A percentile compares a stretch with the other conserved stretches of the same genome.
Evolutionary conservation across 2,113 vertebrate species (phyloP).

Genomic region (Paracanthobrama guichenoti): DNA sequence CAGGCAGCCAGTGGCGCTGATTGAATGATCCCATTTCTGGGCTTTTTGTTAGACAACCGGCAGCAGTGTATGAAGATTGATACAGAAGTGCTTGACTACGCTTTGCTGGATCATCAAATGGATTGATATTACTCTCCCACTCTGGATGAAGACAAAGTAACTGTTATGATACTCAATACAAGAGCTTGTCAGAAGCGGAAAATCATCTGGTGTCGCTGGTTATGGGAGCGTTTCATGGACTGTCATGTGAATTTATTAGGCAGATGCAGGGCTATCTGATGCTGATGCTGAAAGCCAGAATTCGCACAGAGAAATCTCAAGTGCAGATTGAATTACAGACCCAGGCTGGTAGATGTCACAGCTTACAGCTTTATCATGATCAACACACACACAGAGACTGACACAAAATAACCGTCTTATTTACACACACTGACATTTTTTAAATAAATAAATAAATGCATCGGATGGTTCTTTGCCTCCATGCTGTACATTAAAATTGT

Average conservation of each 20-base stretch:
- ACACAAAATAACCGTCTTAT: background rate
- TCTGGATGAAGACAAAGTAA: constrained; percentile 98
- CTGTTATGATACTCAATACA: constrained; percentile 99
- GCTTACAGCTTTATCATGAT: constrained; percentile 66
- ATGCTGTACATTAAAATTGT: too few species aligned
- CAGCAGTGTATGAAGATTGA: constrained; percentile 98
- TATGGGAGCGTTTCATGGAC: constrained; percentile 90
- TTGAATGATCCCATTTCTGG: constrained; percentile 97
- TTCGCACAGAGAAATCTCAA: constrained; percentile 67
- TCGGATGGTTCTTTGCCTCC: too few species aligned
- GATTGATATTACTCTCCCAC: constrained; percentile 96
- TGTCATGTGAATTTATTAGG: constrained; percentile 94
- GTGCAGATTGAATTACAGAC: constrained; percentile 75
- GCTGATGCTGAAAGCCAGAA: constrained; percentile 48
- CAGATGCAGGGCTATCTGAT: constrained; percentile 74
- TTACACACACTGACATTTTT: constrained; percentile 1
- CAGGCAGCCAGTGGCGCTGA: constrained; percentile 71
- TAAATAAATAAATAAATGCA: too few species aligned
- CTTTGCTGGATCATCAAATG: constrained; percentile 93
- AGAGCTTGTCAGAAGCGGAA: constrained; percentile 91
- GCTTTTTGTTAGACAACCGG: constrained; percentile 96
- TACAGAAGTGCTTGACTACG: constrained; percentile 90
- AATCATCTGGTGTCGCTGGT: constrained; percentile 95
- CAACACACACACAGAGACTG: constrained; percentile 18
- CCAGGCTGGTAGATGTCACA: constrained; percentile 64